phyloP scores from a whole-genome alignment of 2,797 vertebrate genomes.

The Cossypha heuglini region DNA sequence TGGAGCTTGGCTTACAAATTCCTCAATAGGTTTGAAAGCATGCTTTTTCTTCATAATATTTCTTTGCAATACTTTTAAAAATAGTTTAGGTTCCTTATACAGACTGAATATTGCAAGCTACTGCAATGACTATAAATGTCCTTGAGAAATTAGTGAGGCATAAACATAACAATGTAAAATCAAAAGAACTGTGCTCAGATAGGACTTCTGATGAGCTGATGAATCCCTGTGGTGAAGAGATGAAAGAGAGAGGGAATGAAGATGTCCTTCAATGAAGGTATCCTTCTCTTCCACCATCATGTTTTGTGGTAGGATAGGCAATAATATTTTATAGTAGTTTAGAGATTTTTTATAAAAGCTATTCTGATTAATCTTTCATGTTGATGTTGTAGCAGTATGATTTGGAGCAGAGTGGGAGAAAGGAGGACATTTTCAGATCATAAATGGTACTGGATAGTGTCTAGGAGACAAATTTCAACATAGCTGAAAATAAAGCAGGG shows the following conservation, averaged over 20 bases:
- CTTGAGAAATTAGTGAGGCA: neutral
- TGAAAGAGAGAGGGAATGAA: neutral
- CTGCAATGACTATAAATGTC: neutral
- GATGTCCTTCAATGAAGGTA: neutral
- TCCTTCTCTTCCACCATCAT: neutral
- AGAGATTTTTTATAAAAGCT: neutral
- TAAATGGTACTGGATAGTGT: neutral
- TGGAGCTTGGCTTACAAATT: neutral
- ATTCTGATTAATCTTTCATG: neutral
- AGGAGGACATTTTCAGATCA: neutral
- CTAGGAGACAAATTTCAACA: neutral
- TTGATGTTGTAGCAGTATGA: neutral
- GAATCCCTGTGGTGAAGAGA: neutral
- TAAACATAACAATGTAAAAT: neutral
- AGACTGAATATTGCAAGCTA: neutral
- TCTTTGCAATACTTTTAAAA: neutral
- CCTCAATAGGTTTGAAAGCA: neutral
- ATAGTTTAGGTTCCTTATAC: neutral
- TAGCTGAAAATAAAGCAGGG: fast-evolving
- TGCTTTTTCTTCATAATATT: neutral
- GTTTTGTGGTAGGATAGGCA: neutral
- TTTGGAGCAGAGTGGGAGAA: neutral
- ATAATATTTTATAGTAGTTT: neutral
- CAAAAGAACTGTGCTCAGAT: neutral
- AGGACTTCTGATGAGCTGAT: neutral